These are phyloP conservation scores for Momotus momota DNA, from an alignment of 2,797 vertebrate species.

Conservation along the genomic window DNA sequence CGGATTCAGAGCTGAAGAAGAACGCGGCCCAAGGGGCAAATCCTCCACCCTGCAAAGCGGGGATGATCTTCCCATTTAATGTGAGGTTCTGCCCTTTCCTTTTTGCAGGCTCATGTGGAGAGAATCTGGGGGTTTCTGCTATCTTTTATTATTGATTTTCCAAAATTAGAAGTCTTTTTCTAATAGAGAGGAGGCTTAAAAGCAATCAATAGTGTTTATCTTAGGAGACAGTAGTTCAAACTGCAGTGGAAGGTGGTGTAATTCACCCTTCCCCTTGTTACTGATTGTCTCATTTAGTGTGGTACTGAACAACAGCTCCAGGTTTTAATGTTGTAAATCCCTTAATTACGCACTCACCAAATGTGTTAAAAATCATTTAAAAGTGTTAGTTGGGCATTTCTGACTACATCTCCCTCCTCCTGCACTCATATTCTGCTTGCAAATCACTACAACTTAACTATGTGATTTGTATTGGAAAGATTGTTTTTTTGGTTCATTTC, in stretches of 20 bases:
- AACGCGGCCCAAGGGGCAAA: neutral
- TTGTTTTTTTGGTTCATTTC: slow-evolving; percentile 60
- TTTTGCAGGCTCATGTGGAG: neutral
- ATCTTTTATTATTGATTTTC: slow-evolving; percentile 45
- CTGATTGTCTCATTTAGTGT: slow-evolving; percentile 16
- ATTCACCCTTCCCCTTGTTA: slow-evolving; percentile 35
- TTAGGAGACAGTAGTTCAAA: slow-evolving; percentile 39
- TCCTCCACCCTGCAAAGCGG: neutral
- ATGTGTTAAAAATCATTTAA: slow-evolving; percentile 56
- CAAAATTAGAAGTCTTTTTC: slow-evolving; percentile 46
- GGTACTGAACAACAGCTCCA: neutral
- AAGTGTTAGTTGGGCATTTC: slow-evolving; percentile 58
- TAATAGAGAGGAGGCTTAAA: slow-evolving; percentile 46
- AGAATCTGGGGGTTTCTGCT: neutral
- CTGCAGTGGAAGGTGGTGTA: neutral
- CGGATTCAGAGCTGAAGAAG: neutral
- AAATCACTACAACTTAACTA: slow-evolving; percentile 55
- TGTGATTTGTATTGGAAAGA: slow-evolving; percentile 64
- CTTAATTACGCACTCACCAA: slow-evolving; percentile 63
- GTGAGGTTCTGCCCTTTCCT: neutral
- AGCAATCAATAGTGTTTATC: slow-evolving; percentile 42
- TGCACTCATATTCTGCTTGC: slow-evolving; percentile 31
- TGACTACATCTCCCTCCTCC: neutral
- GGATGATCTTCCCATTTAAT: neutral
- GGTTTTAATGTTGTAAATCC: slow-evolving; percentile 53